Evolutionary conservation across 2,113 vertebrate genomes (phyloP).

Genomic region (Leucosticte australis): DNA sequence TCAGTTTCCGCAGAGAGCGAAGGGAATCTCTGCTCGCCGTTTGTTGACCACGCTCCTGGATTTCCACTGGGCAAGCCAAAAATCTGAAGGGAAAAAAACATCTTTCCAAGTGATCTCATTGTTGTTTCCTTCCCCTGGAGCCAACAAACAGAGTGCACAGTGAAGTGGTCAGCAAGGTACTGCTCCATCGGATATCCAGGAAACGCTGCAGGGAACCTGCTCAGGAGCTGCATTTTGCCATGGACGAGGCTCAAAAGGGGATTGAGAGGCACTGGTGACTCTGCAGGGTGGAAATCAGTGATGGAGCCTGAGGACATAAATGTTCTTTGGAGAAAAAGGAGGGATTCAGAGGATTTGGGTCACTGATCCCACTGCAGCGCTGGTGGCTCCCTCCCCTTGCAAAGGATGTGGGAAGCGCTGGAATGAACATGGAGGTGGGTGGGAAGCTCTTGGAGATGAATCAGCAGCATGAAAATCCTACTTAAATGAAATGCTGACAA

Average conservation of each 20-base stretch:
- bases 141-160: not conserved
- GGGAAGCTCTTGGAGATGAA: not conserved
- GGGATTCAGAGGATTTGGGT: not conserved
- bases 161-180: not conserved
- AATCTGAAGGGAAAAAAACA: not conserved
- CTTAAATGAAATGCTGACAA: not conserved
- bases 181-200: not conserved
- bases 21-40: accelerated
- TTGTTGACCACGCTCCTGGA: not conserved
- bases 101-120: slow-evolving; percentile 14
- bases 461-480: not conserved
- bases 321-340: not conserved
- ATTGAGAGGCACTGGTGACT: not conserved
- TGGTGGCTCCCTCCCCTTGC: not conserved
- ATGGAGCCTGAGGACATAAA: not conserved
- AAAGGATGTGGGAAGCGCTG: not conserved
- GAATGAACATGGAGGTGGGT: not conserved
- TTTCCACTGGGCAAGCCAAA: not conserved
- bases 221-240: not conserved
- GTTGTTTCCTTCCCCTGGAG: slow-evolving; percentile 17
- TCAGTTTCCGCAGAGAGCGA: not conserved
- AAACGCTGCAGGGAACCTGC: not conserved
- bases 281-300: not conserved
- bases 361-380: accelerated
- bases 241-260: not conserved